Evolutionary conservation across 2,113 vertebrate genomes (phyloP), one percentile per base, ranked within the genome.

Genomic region (Scomber japonicus): DNA sequence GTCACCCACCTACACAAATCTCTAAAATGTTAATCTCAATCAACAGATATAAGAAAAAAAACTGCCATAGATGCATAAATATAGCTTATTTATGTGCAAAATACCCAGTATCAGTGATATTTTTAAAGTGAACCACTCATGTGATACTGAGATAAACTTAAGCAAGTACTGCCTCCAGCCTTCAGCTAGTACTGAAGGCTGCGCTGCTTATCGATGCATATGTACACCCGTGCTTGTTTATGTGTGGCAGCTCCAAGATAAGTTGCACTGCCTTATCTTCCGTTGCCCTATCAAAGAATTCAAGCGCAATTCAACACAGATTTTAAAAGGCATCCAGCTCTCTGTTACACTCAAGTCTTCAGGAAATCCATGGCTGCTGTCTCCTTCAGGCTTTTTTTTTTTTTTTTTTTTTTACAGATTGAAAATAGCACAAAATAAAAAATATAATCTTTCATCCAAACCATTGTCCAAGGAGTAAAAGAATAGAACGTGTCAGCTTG

Each of bases 171-270:
- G 35, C 35, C 35, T 40, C 7, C 35, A 40, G 35, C 35, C 6
- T 40, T 40, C 35, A 40, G 35, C 8, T 7, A 71, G 86, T 1
- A 1, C 56, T 49, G 50, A 57, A 35, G 21, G 49, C 70, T 2
- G 15, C 56, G 15, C 67, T 60, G 82, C 80, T 69, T 80, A 75
- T 81, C 68, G 24, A 79, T 73, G 60, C 35, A 67, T 74, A 55
- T 27, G 64, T 57, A 61, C 66, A 55, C 61, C 78, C n/a, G n/a
- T 30, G 85, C 82, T 82, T 84, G 87, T 87, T 89, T 91, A 75
- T 69, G 67, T 78, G 86, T 86, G 70, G 80, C 85, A 83, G 85
- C 82, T 56, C 68, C 11, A 0, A 80, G 89, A 89, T 89, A 87
- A 90, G 69, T 83, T 53, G 69, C 72, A 69, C 73, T 8, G 53